A percentile compares a stretch with the other conserved stretches of the same genome.
Evolutionary conservation across 2,888 invertebrate species (phyloP).

Genomic region (Eucriotettix oculatus): DNA sequence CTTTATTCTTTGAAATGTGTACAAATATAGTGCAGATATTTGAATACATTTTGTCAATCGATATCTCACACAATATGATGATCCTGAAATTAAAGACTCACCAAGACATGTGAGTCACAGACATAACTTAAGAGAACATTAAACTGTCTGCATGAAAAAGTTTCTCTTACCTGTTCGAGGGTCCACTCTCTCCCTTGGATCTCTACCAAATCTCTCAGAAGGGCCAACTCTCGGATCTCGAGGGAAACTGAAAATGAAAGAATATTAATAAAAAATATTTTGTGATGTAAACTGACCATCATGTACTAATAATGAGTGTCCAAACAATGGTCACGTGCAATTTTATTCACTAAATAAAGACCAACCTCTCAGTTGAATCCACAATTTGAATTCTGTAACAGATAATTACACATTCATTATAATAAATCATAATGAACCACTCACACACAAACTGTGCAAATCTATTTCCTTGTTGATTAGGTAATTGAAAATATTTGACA

Average conservation of each 20-base stretch:
- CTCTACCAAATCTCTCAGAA: constrained; percentile 7
- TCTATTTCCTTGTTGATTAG: too few species aligned
- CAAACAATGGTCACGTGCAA: not conserved
- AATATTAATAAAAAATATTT: not conserved
- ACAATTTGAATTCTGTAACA: constrained; percentile 10
- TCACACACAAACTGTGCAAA: too few species aligned
- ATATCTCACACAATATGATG: too few species aligned
- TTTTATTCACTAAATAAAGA: not conserved
- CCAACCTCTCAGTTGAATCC: constrained; percentile 9
- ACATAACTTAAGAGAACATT: too few species aligned
- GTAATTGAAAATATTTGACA: too few species aligned
- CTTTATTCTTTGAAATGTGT: too few species aligned
- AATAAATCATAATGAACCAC: not conserved
- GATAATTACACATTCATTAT: not conserved
- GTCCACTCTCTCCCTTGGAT: constrained; percentile 6
- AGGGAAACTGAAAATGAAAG: constrained; percentile 9
- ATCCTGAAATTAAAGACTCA: too few species aligned
- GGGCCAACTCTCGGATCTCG: constrained; percentile 13
- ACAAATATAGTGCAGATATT: too few species aligned
- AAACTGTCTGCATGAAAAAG: not conserved
- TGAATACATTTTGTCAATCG: too few species aligned
- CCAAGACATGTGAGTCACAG: too few species aligned
- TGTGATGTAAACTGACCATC: not conserved
- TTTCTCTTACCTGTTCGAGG: constrained; percentile 12
- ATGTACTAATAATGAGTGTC: not conserved